These are phyloP conservation scores for Perizoma affinitatum DNA, from an alignment of 2,888 invertebrate genomes.

Conservation along the genomic window DNA sequence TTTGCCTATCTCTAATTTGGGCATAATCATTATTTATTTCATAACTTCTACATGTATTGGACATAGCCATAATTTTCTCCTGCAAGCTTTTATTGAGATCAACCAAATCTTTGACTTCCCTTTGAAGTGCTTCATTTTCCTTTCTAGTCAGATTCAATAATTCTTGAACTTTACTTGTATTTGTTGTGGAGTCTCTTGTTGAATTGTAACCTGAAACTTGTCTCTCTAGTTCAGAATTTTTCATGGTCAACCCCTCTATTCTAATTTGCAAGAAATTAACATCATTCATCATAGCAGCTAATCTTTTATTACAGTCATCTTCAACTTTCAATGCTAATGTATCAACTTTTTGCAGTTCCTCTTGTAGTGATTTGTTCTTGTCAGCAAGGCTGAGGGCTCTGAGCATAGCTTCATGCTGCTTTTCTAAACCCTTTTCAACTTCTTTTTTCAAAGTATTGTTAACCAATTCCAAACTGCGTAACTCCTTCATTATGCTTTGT, in stretches of 20 bases:
- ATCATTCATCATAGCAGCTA: conserved; percentile 86
- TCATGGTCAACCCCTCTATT: conserved; percentile 73
- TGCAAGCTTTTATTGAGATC: conserved; percentile 79
- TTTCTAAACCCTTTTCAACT: conserved; percentile 83
- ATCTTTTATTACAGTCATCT: conserved; percentile 88
- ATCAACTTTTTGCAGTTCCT: conserved; percentile 89
- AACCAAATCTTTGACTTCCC: conserved; percentile 75
- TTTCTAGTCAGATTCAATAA: conserved; percentile 55
- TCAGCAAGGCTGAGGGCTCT: conserved; percentile 89
- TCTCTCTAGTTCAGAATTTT: conserved; percentile 82
- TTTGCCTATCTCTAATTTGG: conserved; percentile 44
- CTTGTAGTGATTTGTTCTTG: conserved; percentile 87
- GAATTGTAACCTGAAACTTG: conserved; percentile 73
- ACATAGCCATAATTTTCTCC: conserved; percentile 63
- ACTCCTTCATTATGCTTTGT: conserved; percentile 82
- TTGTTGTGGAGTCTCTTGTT: conserved; percentile 44
- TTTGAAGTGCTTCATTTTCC: conserved; percentile 72
- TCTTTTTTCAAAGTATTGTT: conserved; percentile 80
- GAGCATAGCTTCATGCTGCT: conserved; percentile 92
- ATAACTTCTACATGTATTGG: conserved; percentile 52
- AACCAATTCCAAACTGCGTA: conserved; percentile 85
- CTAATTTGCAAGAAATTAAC: conserved; percentile 83
- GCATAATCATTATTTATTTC: conserved; percentile 45
- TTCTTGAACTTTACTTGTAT: conserved; percentile 50
- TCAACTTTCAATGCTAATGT: conserved; percentile 90